A percentile compares a stretch with the other conserved stretches of the same genome.
These are phyloP conservation scores for Epinotia ramella DNA, from an alignment of 2,888 invertebrate genomes.

Conservation along the genomic window DNA sequence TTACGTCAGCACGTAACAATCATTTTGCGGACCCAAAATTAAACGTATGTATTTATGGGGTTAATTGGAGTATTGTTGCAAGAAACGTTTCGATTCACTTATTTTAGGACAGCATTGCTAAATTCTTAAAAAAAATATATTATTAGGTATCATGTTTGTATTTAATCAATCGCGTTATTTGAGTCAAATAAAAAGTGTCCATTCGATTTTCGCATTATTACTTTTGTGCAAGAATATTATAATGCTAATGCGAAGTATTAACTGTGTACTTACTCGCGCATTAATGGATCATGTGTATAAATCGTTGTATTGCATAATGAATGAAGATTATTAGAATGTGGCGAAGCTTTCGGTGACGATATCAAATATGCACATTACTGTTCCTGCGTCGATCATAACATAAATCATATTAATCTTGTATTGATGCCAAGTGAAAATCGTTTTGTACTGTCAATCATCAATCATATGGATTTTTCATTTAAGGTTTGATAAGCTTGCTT, in stretches of 20 bases:
- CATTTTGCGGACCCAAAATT: neutral
- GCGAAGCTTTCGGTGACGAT: neutral
- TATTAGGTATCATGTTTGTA: too few species aligned
- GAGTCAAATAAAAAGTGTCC: too few species aligned
- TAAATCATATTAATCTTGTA: constrained; percentile 3
- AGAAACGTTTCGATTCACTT: too few species aligned
- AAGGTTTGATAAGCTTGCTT: constrained; percentile 29
- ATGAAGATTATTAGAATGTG: too few species aligned
- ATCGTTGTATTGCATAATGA: neutral
- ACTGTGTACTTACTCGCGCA: neutral
- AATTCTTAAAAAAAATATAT: too few species aligned
- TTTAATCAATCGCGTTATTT: too few species aligned
- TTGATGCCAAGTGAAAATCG: constrained; percentile 1
- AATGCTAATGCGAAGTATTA: neutral
- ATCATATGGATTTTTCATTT: constrained; percentile 15
- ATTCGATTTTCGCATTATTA: neutral
- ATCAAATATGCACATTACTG: neutral
- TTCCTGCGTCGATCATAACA: neutral
- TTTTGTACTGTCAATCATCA: constrained; percentile 2
- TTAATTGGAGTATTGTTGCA: too few species aligned
- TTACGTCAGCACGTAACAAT: neutral
- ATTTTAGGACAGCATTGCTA: too few species aligned
- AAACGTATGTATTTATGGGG: neutral
- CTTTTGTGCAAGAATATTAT: too few species aligned
- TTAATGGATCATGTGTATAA: neutral